Evolutionary conservation across 2,888 invertebrate species (phyloP).

Genomic region (Apodemia zela): DNA sequence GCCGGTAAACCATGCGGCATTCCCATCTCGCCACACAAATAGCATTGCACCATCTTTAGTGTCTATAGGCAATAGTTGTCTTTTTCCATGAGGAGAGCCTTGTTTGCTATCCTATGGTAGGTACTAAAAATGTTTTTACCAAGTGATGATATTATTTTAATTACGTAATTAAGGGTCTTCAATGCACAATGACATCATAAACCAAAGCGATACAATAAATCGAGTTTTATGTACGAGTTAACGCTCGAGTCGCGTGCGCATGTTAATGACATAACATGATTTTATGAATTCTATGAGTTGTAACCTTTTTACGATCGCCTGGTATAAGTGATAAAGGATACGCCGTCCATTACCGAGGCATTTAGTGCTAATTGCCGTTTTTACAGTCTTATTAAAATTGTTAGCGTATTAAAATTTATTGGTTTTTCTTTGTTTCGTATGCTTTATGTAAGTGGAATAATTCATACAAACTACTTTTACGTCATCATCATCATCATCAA

Average conservation of each 20-base stretch:
- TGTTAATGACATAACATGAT: constrained; percentile 43
- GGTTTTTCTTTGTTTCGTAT: constrained; percentile 18
- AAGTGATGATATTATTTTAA: constrained; percentile 10
- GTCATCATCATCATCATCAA: no score
- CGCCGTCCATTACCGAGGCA: constrained; percentile 48
- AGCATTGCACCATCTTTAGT: background rate
- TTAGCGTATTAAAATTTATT: constrained; percentile 24
- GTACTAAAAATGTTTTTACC: constrained; percentile 14
- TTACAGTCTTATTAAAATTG: constrained; percentile 46
- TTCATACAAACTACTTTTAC: no score
- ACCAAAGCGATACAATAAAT: constrained; percentile 30
- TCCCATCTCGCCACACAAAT: no score
- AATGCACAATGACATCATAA: constrained; percentile 40
- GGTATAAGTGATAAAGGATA: constrained; percentile 52
- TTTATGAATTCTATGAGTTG: constrained; percentile 46
- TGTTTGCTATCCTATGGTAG: background rate
- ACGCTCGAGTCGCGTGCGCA: constrained; percentile 64
- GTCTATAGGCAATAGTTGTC: background rate
- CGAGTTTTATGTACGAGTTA: constrained; percentile 40
- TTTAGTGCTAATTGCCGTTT: constrained; percentile 66
- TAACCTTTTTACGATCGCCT: constrained; percentile 51
- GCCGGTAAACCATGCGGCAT: no score
- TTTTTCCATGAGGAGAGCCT: background rate
- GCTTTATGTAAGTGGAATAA: constrained; percentile 4
- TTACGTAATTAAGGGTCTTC: constrained; percentile 1